Evolutionary conservation across 30 jellyfish, hydroid and myxozoan species (phyloP).

Genomic region (Nemopilema nomurai): DNA sequence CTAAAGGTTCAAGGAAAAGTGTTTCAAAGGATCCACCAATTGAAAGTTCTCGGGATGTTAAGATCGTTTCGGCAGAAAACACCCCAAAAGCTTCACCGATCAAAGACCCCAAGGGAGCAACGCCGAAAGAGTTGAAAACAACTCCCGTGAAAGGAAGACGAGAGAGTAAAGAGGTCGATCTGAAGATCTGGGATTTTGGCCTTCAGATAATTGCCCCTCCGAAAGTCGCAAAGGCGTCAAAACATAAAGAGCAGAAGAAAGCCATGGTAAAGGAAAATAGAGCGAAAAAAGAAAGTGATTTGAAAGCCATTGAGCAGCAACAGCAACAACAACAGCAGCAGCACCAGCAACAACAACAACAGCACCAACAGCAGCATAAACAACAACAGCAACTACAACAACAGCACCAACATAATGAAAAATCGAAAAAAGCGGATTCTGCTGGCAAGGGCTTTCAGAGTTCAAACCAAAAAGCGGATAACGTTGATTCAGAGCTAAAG

Average conservation of each 20-base stretch:
- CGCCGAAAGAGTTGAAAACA: conserved; percentile 19
- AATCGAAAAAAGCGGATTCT: not conserved
- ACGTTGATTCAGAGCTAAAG: not conserved
- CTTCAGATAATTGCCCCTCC: not conserved
- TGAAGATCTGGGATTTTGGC: conserved; percentile 54
- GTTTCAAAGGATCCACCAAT: conserved; percentile 11
- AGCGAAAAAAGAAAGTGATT: conserved; percentile 13
- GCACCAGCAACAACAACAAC: not conserved
- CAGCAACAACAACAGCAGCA: not conserved
- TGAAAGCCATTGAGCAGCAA: not conserved
- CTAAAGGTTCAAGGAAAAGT: conserved; percentile 10
- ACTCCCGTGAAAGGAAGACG: conserved; percentile 32
- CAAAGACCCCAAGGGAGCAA: conserved; percentile 15
- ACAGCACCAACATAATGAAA: no score
- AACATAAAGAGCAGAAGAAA: conserved; percentile 24
- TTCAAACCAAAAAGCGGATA: not conserved
- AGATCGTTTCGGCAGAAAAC: not conserved
- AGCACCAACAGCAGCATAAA: no score
- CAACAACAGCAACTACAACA: not conserved
- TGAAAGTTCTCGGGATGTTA: not conserved
- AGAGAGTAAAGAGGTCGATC: conserved; percentile 44
- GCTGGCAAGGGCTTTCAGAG: not conserved
- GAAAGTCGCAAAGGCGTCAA: conserved; percentile 8
- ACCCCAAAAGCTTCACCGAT: conserved; percentile 13
- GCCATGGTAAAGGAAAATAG: conserved; percentile 3